Evolutionary conservation across 2,113 vertebrate species (phyloP).

Genomic region (Pygoscelis antarcticus): DNA sequence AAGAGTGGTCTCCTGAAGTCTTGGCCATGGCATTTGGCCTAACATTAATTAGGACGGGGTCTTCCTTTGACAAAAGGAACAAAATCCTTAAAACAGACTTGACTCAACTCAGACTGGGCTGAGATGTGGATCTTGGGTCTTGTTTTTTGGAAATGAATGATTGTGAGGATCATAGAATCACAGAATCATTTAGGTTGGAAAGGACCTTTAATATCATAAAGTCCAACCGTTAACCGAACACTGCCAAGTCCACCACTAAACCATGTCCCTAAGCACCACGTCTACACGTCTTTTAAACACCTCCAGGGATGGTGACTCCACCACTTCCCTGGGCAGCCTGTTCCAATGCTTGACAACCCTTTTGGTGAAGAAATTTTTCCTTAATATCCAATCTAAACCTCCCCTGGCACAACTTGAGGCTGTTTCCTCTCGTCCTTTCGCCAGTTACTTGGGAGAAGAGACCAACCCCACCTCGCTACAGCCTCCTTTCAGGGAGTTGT

Average conservation of each 20-base stretch:
- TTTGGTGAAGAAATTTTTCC: neutral
- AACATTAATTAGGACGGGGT: neutral
- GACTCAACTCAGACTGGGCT: neutral
- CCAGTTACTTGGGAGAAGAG: too few relatives aligned
- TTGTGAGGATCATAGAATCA: neutral
- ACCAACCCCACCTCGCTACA: too few relatives aligned
- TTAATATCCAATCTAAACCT: neutral
- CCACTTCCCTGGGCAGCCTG: neutral
- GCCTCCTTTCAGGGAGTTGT: neutral
- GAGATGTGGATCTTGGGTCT: neutral
- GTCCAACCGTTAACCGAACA: too few relatives aligned
- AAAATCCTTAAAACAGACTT: neutral
- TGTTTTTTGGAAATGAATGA: neutral
- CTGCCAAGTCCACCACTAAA: neutral
- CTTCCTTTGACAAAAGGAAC: neutral
- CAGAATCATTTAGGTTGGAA: neutral
- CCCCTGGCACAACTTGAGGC: neutral
- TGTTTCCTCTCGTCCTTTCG: neutral
- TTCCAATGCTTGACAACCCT: too few relatives aligned
- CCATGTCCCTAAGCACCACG: neutral
- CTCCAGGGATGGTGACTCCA: neutral
- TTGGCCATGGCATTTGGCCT: neutral
- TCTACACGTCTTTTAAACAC: neutral
- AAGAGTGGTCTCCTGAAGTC: neutral
- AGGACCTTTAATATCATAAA: neutral